A percentile compares a stretch with the other conserved stretches of the same genome.
Conservation (phyloP, 2,888 invertebrate genomes). For the Netelia fuscicornis region DNA sequence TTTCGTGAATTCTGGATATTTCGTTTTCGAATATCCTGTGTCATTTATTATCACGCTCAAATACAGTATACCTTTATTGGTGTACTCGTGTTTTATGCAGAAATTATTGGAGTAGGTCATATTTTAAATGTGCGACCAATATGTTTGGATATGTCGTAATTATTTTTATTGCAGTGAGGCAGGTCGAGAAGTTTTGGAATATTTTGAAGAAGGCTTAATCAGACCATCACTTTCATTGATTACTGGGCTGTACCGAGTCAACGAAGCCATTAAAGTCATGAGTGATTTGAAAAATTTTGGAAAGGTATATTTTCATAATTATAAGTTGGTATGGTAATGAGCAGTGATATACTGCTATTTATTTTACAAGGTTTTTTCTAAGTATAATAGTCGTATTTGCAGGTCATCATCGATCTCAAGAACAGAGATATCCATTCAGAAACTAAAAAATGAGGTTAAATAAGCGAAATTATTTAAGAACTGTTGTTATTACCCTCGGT, state of each 20-base stretch:
- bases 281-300: slow-evolving; percentile 87
- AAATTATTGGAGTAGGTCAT: slow-evolving; percentile 14
- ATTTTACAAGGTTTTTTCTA: slow-evolving; percentile 1
- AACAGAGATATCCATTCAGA: slow-evolving; percentile 67
- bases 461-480: slow-evolving; percentile 25
- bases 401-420: slow-evolving; percentile 76
- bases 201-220: slow-evolving; percentile 88
- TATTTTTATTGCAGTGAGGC: slow-evolving; percentile 82
- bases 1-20: too few relatives aligned
- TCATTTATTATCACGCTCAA: too few relatives aligned
- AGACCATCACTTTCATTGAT: slow-evolving; percentile 86
- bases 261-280: slow-evolving; percentile 87
- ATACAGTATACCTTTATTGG: too few relatives aligned
- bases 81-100: neutral
- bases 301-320: slow-evolving; percentile 85
- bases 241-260: slow-evolving; percentile 87
- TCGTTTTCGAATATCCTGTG: too few relatives aligned
- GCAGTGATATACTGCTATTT: neutral
- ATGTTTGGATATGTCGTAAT: neutral
- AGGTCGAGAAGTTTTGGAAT: slow-evolving; percentile 87
- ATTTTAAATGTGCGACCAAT: slow-evolving; percentile 11
- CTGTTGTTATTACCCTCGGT: slow-evolving; percentile 68
- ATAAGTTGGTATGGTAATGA: neutral
- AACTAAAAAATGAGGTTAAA: slow-evolving; percentile 45
- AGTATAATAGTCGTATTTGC: slow-evolving; percentile 55